These are phyloP conservation scores for Aleiodes testaceus DNA, from an alignment of 2,888 invertebrate genomes.

Conservation along the genomic window DNA sequence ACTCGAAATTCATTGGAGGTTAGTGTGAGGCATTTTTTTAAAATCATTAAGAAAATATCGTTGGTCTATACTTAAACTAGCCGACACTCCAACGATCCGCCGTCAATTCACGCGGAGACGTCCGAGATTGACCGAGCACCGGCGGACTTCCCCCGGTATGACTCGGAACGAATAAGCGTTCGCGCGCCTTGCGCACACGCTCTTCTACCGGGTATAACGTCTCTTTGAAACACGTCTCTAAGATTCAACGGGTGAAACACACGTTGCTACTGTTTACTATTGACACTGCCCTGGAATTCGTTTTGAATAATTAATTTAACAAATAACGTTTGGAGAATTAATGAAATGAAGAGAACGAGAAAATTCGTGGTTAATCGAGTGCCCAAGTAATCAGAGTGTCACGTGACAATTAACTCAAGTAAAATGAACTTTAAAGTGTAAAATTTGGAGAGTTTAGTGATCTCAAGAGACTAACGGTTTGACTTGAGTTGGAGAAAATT, in stretches of 20 bases:
- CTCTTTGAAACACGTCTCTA: conserved; percentile 22
- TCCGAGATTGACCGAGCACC: conserved; percentile 42
- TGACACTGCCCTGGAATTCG: conserved; percentile 50
- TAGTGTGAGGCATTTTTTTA: not conserved
- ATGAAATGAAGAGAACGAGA: conserved; percentile 10
- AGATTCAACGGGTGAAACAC: conserved; percentile 42
- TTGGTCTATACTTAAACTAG: not conserved
- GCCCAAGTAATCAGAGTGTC: too few relatives aligned
- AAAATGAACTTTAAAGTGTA: conserved; percentile 16
- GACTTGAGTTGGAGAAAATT: not conserved
- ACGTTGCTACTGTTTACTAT: conserved; percentile 54
- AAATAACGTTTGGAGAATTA: conserved; percentile 48
- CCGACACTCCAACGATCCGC: conserved; percentile 36
- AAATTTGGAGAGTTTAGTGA: not conserved
- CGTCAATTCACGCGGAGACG: conserved; percentile 36
- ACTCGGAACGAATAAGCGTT: conserved; percentile 55
- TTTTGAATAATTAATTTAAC: too few relatives aligned
- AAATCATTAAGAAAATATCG: not conserved
- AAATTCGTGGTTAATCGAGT: too few relatives aligned
- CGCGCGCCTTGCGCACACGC: conserved; percentile 51
- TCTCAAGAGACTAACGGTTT: too few relatives aligned
- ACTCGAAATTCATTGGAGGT: too few relatives aligned
- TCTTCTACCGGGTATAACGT: conserved; percentile 31
- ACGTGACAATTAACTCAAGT: too few relatives aligned
- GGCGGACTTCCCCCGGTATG: conserved; percentile 36